Conservation (phyloP, 1,140 invertebrate genomes). For the Megathymus violae region DNA sequence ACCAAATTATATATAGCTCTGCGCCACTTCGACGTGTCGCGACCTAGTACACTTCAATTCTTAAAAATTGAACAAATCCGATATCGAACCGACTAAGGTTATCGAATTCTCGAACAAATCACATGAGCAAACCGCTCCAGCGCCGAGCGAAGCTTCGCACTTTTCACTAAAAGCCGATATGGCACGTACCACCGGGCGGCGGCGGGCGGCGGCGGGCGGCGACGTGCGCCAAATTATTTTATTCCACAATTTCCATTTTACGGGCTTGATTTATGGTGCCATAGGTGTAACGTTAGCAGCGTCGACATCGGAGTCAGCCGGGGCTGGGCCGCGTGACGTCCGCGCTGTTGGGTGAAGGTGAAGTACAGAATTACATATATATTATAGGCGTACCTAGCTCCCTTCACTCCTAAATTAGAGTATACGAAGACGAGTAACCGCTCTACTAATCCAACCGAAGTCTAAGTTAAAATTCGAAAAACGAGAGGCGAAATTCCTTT, state of each 20-base stretch:
- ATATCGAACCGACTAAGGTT: background rate
- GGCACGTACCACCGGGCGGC: background rate
- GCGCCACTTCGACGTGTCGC: too few species aligned
- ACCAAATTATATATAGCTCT: too few species aligned
- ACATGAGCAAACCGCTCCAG: conserved; percentile 3
- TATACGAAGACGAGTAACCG: too few species aligned
- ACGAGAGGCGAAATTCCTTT: too few species aligned
- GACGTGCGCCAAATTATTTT: background rate
- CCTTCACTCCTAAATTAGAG: too few species aligned
- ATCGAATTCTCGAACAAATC: conserved; percentile 1
- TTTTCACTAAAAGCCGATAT: conserved; percentile 1
- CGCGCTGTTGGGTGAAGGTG: background rate
- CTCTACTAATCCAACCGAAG: too few species aligned
- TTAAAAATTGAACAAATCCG: conserved; percentile 4
- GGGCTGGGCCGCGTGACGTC: too few species aligned
- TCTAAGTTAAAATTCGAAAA: too few species aligned
- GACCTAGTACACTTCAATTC: too few species aligned
- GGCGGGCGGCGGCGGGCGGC: background rate
- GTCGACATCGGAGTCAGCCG: background rate
- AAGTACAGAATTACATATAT: too few species aligned
- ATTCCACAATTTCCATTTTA: conserved; percentile 1
- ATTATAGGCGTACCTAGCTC: too few species aligned
- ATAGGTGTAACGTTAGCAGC: background rate
- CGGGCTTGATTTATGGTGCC: background rate
- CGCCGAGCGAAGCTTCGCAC: background rate